phyloP scores from a whole-genome alignment of 2,797 vertebrate species.

The Morelia viridis region DNA sequence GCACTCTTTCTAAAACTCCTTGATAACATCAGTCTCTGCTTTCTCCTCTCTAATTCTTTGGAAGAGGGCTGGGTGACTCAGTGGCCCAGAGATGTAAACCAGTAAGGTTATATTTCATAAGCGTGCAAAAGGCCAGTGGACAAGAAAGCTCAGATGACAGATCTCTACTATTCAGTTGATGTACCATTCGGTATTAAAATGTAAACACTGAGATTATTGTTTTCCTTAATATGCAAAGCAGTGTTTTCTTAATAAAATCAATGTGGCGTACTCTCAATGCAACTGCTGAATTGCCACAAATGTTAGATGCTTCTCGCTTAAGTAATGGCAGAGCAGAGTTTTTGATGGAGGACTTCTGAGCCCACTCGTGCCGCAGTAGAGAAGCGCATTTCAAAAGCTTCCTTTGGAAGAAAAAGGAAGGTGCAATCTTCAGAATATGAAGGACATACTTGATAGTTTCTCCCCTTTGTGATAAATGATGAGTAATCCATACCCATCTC shows the following conservation, averaged over 20 bases:
- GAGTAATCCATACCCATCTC: slow-evolving; percentile 26
- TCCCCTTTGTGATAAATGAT: slow-evolving; percentile 19
- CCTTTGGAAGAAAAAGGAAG: background rate
- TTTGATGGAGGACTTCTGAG: background rate
- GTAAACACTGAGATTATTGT: slow-evolving; percentile 48
- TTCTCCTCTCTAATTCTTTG: slow-evolving; percentile 36
- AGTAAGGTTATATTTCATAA: slow-evolving; percentile 20
- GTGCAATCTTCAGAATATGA: background rate
- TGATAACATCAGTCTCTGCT: slow-evolving; percentile 44
- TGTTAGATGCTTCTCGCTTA: background rate
- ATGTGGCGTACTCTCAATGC: background rate
- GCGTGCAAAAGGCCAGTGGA: slow-evolving; percentile 40
- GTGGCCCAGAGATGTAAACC: slow-evolving; percentile 56
- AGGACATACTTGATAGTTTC: background rate
- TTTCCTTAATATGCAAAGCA: slow-evolving; percentile 40
- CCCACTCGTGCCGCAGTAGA: background rate
- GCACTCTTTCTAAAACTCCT: background rate
- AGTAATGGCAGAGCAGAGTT: background rate
- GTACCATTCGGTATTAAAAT: slow-evolving; percentile 49
- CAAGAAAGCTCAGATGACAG: slow-evolving; percentile 34
- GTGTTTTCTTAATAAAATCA: slow-evolving; percentile 38
- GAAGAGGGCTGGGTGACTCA: slow-evolving; percentile 50
- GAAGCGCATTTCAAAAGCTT: background rate
- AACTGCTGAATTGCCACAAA: background rate
- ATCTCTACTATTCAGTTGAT: slow-evolving; percentile 36